Evolutionary conservation across 1,140 invertebrate genomes (phyloP).

Genomic region (Drosophila orosa): DNA sequence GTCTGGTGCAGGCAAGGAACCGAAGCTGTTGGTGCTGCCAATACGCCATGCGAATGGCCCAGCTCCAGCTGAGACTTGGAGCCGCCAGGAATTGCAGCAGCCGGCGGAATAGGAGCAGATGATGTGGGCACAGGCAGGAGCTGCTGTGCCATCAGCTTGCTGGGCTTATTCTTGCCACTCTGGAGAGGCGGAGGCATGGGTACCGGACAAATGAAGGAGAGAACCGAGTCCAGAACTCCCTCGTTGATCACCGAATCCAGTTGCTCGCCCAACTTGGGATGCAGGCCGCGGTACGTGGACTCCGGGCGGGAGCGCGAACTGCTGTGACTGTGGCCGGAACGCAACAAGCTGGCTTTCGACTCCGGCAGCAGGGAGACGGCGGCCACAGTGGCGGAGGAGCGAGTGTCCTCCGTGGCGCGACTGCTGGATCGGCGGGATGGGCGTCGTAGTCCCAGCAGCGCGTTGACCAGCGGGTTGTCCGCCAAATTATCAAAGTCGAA

Average conservation of each 20-base stretch:
- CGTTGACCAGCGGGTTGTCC: slow-evolving; percentile 68
- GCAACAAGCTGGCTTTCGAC: slow-evolving; percentile 19
- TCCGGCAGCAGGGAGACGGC: slow-evolving; percentile 24
- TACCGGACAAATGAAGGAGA: slow-evolving; percentile 87
- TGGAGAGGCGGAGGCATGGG: slow-evolving; percentile 46
- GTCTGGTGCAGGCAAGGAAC: slow-evolving; percentile 23
- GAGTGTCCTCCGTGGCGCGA: slow-evolving; percentile 26
- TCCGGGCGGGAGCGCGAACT: slow-evolving; percentile 27
- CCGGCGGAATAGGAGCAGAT: not conserved
- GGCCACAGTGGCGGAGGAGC: not conserved
- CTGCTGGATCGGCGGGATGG: slow-evolving; percentile 19
- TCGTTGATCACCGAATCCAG: slow-evolving; percentile 88
- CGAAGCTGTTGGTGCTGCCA: slow-evolving; percentile 13
- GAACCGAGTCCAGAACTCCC: slow-evolving; percentile 90
- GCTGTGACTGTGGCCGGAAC: slow-evolving; percentile 40
- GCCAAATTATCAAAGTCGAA: slow-evolving; percentile 73
- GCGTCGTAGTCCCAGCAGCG: slow-evolving; percentile 53
- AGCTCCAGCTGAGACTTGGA: slow-evolving; percentile 41
- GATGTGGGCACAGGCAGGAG: slow-evolving; percentile 4
- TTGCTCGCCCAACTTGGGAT: slow-evolving; percentile 76
- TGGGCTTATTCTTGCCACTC: slow-evolving; percentile 27
- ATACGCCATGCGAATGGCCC: slow-evolving; percentile 6
- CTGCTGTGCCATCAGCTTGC: slow-evolving; percentile 37
- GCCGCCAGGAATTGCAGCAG: not conserved
- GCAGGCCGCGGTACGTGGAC: slow-evolving; percentile 55